Evolutionary conservation across 2,797 vertebrate species (phyloP).

Genomic region (Brachyalestes nurse): DNA sequence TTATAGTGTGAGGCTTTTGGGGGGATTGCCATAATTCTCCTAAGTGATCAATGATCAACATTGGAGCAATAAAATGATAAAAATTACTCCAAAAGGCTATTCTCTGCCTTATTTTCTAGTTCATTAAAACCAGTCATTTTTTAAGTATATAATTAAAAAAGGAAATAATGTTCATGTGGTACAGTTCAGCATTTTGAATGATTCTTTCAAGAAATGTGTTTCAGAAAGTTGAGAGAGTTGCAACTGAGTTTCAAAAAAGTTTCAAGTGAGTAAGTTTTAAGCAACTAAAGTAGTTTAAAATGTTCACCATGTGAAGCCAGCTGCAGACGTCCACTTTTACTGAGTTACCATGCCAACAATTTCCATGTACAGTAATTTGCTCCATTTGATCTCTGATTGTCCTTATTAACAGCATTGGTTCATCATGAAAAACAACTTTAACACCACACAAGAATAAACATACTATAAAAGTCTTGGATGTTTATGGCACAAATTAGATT

Average conservation of each 20-base stretch:
- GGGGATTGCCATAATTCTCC: no score
- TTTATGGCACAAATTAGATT: constrained; percentile 26
- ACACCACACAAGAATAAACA: constrained; percentile 33
- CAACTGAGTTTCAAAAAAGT: neutral
- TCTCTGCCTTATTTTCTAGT: neutral
- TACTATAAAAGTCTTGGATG: neutral
- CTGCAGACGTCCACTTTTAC: neutral
- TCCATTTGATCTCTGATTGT: constrained; percentile 20
- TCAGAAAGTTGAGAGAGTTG: neutral
- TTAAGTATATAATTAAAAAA: neutral
- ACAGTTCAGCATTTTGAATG: neutral
- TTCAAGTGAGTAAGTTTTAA: neutral
- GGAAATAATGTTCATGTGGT: neutral
- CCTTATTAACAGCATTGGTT: constrained; percentile 27
- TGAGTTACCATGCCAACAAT: neutral
- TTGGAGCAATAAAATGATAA: neutral
- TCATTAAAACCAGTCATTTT: neutral
- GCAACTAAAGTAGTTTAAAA: neutral
- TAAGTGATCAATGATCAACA: no score
- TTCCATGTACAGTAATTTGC: constrained; percentile 12
- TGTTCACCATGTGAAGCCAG: neutral
- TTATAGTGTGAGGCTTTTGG: no score
- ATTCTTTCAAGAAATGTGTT: neutral
- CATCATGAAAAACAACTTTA: constrained; percentile 19
- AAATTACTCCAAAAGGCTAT: neutral